phyloP scores from a whole-genome alignment of 2,888 invertebrate genomes.

The Invenusta paracnida region DNA sequence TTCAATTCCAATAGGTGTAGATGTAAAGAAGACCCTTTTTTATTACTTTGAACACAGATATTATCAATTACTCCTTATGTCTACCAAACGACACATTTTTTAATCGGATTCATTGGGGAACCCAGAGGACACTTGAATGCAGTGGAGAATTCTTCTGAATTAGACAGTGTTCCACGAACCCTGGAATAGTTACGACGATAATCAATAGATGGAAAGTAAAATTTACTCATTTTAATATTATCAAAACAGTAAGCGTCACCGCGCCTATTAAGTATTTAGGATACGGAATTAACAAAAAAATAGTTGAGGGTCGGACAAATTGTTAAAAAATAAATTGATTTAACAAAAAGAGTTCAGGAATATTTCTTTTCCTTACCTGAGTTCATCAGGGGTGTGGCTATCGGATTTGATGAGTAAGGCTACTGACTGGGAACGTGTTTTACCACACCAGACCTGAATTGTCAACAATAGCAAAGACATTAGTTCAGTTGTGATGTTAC shows the following conservation, averaged over 20 bases:
- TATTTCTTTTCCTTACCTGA: not conserved
- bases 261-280: no score
- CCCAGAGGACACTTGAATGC: slow-evolving; percentile 54
- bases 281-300: no score
- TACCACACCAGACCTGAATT: slow-evolving; percentile 1
- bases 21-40: no score
- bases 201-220: no score
- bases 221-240: no score
- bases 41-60: no score
- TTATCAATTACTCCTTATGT: not conserved
- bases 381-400: not conserved
- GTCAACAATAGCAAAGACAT: not conserved
- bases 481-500: no score
- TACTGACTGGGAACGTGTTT: not conserved
- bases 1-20: no score
- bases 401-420: not conserved
- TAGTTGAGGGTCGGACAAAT: no score
- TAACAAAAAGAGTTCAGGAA: no score
- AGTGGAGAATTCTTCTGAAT: slow-evolving; percentile 52
- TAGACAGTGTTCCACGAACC: slow-evolving; percentile 52
- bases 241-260: no score
- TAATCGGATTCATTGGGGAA: slow-evolving; percentile 53
- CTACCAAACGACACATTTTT: slow-evolving; percentile 45
- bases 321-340: no score
- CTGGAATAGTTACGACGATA: slow-evolving; percentile 45